These are phyloP conservation scores for Apamea epomidion DNA, from an alignment of 2,888 invertebrate species.

Conservation along the genomic window DNA sequence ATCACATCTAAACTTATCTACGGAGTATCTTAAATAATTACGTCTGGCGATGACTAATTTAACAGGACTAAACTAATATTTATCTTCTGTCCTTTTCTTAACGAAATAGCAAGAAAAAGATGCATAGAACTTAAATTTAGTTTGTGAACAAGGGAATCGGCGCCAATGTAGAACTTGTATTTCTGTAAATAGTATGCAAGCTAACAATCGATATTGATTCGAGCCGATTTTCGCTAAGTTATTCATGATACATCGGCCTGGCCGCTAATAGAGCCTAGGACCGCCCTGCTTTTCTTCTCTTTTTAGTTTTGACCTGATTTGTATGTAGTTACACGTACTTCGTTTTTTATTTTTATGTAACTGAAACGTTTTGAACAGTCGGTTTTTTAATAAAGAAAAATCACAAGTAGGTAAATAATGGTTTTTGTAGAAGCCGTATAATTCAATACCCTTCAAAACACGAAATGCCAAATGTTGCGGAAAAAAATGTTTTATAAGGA, in stretches of 20 bases:
- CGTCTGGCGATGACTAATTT: too few species aligned
- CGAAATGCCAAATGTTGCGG: background rate
- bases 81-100: too few species aligned
- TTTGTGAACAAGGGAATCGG: too few species aligned
- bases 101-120: too few species aligned
- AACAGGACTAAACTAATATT: too few species aligned
- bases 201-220: slow-evolving; percentile 52
- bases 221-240: slow-evolving; percentile 37
- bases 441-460: background rate
- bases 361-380: background rate
- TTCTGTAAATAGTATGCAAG: slow-evolving; percentile 44
- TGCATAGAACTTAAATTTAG: too few species aligned
- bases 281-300: slow-evolving; percentile 22
- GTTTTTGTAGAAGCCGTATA: slow-evolving; percentile 1
- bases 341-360: background rate
- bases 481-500: background rate
- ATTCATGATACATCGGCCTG: slow-evolving; percentile 44
- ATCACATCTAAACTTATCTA: too few species aligned
- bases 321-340: background rate
- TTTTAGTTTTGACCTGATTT: slow-evolving; percentile 24
- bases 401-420: background rate
- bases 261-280: slow-evolving; percentile 26
- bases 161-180: slow-evolving; percentile 19
- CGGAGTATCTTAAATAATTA: too few species aligned
- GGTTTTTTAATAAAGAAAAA: background rate